Percentiles rank a stretch among this genome's conserved stretches.
Evolutionary conservation across 1,140 invertebrate species (phyloP).

Genomic region (Hycleus phaleratus): DNA sequence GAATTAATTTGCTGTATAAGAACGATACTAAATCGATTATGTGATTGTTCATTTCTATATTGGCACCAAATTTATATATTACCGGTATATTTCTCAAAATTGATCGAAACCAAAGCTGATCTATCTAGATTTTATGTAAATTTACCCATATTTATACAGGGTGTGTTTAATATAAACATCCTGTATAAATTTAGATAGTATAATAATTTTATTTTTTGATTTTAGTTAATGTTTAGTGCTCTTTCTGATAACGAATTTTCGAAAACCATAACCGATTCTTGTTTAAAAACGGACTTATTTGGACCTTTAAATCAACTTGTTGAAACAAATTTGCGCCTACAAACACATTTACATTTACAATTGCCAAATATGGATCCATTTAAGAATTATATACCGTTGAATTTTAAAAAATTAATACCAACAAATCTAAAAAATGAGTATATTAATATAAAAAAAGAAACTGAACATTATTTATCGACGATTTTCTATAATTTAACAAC

Average conservation of each 20-base stretch:
- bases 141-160: slow-evolving; percentile 4
- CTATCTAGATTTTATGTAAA: slow-evolving; percentile 52
- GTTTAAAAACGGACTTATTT: slow-evolving; percentile 49
- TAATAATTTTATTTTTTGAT: slow-evolving; percentile 20
- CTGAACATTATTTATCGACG: slow-evolving; percentile 88
- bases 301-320: slow-evolving; percentile 76
- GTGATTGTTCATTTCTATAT: slow-evolving; percentile 71
- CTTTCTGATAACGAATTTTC: slow-evolving; percentile 50
- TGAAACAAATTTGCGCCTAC: slow-evolving; percentile 83
- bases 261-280: slow-evolving; percentile 29
- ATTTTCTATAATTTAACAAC: slow-evolving; percentile 98
- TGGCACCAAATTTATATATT: slow-evolving; percentile 69
- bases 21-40: slow-evolving; percentile 51
- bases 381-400: slow-evolving; percentile 27
- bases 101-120: slow-evolving; percentile 57
- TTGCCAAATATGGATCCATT: slow-evolving; percentile 53
- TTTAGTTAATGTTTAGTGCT: slow-evolving; percentile 59
- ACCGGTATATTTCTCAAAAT: slow-evolving; percentile 65
- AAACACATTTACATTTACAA: slow-evolving; percentile 85
- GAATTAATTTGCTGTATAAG: slow-evolving; percentile 54
- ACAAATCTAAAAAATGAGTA: slow-evolving; percentile 26
- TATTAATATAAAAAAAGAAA: slow-evolving; percentile 46
- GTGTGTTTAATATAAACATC: too few species aligned
- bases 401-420: slow-evolving; percentile 30
- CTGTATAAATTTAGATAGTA: too few species aligned